Base-by-base conservation (phyloP, 2,797 vertebrate species). In the Bradypodion pumilum region DNA sequence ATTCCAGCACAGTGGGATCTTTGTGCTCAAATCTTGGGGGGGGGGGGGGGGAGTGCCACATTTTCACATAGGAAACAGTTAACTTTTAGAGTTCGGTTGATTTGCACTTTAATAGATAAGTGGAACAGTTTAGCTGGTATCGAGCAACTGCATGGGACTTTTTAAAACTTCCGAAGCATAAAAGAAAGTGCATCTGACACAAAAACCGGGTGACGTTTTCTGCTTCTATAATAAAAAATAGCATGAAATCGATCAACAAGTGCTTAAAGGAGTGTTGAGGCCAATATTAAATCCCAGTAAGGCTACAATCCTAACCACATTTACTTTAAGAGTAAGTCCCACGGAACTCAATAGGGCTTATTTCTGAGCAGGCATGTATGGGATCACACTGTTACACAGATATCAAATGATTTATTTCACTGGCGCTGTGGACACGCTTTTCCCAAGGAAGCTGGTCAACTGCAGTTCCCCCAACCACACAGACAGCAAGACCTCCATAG, bases 231-330 rank as follows among this genome's bases (percentile, higher is more conserved):
- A 49, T 89, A 89, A 65, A 94, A 94, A 91, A 25, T 79, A 91
- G 21, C 84, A 82, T 72, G 91, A 85, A 86, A 86, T 87, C 87
- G 88, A 91, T 92, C 87, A 85, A 68, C 86, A 87, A 78, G 91
- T 89, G 70, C 82, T 84, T 89, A 86, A 80, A 82, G 82, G 83
- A 85, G 90, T 60, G 19, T 89, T 92, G 92, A 94, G 90, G 88
- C 91, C 90, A 91, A 82, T 80, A 89, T 92, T 70, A 8, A 90
- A 83, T 85, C 88, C 88, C 40, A 86, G 78, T 85, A 59, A 83
- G 74, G 90, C 81, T 85, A 90, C 52, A 60, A 27, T 84, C 86
- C 92, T 87, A 87, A 85, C 37, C 77, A 88, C 5, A 42, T 66
- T 68, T 70, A 35, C 66, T 9, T 8, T 76, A 35, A 27, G 46